Evolutionary conservation across 1,140 invertebrate species (phyloP).

Genomic region (Hypothenemus hampei): DNA sequence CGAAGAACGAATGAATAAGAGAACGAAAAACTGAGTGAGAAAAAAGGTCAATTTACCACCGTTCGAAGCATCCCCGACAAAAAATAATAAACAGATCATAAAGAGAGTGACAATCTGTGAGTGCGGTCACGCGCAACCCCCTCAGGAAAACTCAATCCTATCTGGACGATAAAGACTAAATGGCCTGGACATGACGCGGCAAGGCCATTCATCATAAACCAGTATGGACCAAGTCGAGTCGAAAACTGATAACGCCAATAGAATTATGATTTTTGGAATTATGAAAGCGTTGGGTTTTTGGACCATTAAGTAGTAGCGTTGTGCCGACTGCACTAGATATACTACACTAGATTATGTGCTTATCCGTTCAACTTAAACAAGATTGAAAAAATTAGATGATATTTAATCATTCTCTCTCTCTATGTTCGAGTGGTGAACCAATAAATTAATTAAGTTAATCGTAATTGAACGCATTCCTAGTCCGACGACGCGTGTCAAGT

Average conservation of each 20-base stretch:
- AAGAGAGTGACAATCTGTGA: neutral
- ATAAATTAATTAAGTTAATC: too few relatives aligned
- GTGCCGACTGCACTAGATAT: too few relatives aligned
- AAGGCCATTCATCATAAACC: conserved; percentile 24
- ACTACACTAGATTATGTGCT: too few relatives aligned
- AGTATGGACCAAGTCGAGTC: conserved; percentile 22
- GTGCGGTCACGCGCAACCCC: conserved; percentile 9
- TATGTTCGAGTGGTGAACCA: too few relatives aligned
- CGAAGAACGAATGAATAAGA: neutral
- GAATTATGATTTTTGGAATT: conserved; percentile 28
- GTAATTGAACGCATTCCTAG: too few relatives aligned
- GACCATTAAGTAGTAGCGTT: conserved; percentile 6
- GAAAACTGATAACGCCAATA: conserved; percentile 16
- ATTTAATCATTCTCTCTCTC: too few relatives aligned
- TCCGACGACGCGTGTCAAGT: conserved; percentile 15
- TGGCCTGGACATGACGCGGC: conserved; percentile 29
- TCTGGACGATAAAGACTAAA: conserved; percentile 23
- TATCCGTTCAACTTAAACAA: too few relatives aligned
- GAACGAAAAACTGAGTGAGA: neutral
- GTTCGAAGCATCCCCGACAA: neutral
- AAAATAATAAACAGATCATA: conserved; percentile 17
- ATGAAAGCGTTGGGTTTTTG: conserved; percentile 4
- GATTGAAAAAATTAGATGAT: too few relatives aligned
- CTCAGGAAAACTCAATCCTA: conserved; percentile 18
- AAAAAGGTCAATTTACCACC: neutral